These are phyloP conservation scores for Chamaetylas fuelleborni DNA, from an alignment of 2,113 vertebrate genomes.

Conservation along the genomic window DNA sequence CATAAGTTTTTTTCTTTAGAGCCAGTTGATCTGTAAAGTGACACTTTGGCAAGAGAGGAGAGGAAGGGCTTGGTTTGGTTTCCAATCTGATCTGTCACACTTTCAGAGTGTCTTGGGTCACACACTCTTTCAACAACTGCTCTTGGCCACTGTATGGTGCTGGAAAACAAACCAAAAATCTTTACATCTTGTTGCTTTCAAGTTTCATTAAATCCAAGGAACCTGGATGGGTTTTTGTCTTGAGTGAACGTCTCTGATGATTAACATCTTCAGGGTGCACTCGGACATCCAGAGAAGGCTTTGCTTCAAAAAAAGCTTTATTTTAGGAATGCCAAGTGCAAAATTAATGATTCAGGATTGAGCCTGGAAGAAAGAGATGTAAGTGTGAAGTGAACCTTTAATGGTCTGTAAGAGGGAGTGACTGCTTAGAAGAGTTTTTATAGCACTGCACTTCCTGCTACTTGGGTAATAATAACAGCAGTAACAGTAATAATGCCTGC, in stretches of 20 bases:
- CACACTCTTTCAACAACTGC: neutral
- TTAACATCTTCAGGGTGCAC: neutral
- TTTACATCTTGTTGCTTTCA: neutral
- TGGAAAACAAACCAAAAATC: neutral
- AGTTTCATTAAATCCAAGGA: neutral
- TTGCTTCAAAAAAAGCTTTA: neutral
- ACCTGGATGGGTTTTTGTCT: neutral
- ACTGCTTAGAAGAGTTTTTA: slow-evolving; percentile 32
- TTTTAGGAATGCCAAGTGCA: slow-evolving; percentile 2
- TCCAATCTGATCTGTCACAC: neutral
- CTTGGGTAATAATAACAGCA: slow-evolving; percentile 19
- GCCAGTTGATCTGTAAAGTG: neutral
- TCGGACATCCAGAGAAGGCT: neutral
- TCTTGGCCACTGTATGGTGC: neutral
- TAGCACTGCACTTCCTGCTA: slow-evolving; percentile 17
- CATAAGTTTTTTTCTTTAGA: neutral
- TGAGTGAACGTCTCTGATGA: neutral
- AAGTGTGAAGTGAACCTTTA: slow-evolving; percentile 42
- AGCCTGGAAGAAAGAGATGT: neutral
- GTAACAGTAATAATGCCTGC: neutral
- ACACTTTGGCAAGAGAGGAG: neutral
- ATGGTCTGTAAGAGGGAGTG: neutral
- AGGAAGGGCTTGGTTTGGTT: neutral
- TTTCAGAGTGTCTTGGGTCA: neutral
- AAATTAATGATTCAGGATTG: slow-evolving; percentile 31